These are phyloP conservation scores for Gnathonemus echidnorhynchus DNA, from an alignment of 2,113 vertebrate genomes.

Conservation along the genomic window DNA sequence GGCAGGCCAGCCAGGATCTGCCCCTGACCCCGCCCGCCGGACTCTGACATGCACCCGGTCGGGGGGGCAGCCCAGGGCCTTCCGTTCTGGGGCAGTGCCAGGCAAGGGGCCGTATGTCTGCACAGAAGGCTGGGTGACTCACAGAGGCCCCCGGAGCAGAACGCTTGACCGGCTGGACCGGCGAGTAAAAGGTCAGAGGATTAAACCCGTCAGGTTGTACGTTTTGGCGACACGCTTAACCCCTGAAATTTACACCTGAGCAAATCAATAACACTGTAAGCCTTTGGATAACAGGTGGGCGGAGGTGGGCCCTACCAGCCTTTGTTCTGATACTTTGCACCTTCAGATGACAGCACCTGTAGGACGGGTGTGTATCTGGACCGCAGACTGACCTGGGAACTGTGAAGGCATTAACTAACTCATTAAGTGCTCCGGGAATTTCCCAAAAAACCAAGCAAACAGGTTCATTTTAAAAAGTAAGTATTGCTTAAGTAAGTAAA, in stretches of 20 bases:
- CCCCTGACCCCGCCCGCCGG: background rate
- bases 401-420: background rate
- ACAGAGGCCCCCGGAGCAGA: background rate
- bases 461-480: background rate
- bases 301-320: background rate
- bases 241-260: background rate
- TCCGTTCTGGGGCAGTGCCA: conserved; percentile 42
- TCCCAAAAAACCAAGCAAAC: background rate
- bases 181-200: background rate
- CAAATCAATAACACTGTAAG: background rate
- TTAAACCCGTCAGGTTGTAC: background rate
- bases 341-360: background rate
- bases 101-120: conserved; percentile 46
- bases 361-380: background rate
- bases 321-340: background rate
- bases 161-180: background rate
- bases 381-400: background rate
- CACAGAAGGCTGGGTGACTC: background rate
- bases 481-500: background rate
- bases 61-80: background rate
- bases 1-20: background rate
- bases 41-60: conserved; percentile 22
- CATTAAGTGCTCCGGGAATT: background rate
- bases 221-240: background rate
- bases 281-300: background rate